A percentile compares a stretch with the other conserved stretches of the same genome.
Evolutionary conservation across 2,113 vertebrate genomes (phyloP).

Genomic region (Elachura formosa): DNA sequence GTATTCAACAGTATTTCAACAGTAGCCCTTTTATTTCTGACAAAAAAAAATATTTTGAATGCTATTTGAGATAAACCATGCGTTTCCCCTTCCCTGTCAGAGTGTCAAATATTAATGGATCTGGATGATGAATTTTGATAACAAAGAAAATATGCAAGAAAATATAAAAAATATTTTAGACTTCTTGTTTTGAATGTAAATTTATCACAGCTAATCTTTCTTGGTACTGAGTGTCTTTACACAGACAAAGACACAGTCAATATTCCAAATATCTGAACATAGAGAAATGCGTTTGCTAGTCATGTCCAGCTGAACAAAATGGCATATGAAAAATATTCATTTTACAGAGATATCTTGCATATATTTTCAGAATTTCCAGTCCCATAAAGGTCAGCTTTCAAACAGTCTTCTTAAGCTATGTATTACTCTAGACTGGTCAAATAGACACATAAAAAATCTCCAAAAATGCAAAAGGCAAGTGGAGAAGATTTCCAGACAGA

Average conservation of each 20-base stretch:
- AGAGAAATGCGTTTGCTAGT: background rate
- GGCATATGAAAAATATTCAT: background rate
- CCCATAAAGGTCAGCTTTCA: background rate
- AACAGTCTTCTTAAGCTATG: background rate
- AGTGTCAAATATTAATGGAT: background rate
- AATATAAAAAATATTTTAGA: background rate
- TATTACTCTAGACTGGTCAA: background rate
- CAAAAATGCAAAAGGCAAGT: background rate
- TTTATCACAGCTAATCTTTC: background rate
- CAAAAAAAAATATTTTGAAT: background rate
- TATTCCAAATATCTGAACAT: background rate
- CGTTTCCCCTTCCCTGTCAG: background rate
- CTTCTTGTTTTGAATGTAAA: background rate
- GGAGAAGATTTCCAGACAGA: background rate
- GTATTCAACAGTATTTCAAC: no score
- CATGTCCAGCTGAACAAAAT: background rate
- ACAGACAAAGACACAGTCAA: background rate
- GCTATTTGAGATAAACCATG: background rate
- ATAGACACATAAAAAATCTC: background rate
- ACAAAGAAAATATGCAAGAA: background rate
- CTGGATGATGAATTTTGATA: background rate
- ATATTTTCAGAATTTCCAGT: background rate
- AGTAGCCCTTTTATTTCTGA: background rate
- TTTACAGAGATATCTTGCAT: background rate
- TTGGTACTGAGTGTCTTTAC: background rate